Percentiles rank a stretch among this genome's conserved stretches.
Conservation (phyloP, 92 coral and sea anemone genomes). For the Zoanthus solanderi region DNA sequence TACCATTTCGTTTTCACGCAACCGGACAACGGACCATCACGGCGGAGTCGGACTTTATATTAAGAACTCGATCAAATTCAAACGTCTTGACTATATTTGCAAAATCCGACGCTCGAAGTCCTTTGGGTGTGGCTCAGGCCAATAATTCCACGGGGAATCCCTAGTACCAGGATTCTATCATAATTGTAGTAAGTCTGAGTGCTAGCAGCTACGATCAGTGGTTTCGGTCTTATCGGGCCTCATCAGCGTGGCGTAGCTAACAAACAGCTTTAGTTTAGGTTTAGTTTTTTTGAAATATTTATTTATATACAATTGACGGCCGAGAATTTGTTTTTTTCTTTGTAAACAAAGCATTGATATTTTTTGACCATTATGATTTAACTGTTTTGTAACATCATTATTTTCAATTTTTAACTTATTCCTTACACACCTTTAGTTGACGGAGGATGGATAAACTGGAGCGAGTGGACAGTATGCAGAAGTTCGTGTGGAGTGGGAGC, state of each 20-base stretch:
- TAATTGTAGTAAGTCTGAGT: too few relatives aligned
- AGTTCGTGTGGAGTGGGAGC: not conserved
- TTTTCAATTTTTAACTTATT: not conserved
- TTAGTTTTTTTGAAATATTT: conserved; percentile 21
- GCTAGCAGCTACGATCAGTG: too few relatives aligned
- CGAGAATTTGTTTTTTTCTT: not conserved
- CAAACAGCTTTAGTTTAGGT: conserved; percentile 6
- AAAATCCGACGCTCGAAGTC: conserved; percentile 41
- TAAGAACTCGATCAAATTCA: too few relatives aligned
- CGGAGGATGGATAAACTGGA: conserved; percentile 2
- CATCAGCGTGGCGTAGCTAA: too few relatives aligned
- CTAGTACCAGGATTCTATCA: too few relatives aligned
- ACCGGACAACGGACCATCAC: too few relatives aligned
- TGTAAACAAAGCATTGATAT: not conserved
- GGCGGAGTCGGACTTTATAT: too few relatives aligned
- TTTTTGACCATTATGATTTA: not conserved
- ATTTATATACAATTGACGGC: not conserved
- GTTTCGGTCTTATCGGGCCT: too few relatives aligned
- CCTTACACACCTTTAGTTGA: not conserved
- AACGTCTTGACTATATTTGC: conserved; percentile 9
- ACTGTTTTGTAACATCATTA: not conserved
- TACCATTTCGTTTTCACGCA: too few relatives aligned
- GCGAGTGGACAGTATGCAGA: not conserved
- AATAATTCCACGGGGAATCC: too few relatives aligned
- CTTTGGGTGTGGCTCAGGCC: not conserved